Evolutionary conservation across 2,113 vertebrate species (phyloP).

Genomic region (Bucco capensis): DNA sequence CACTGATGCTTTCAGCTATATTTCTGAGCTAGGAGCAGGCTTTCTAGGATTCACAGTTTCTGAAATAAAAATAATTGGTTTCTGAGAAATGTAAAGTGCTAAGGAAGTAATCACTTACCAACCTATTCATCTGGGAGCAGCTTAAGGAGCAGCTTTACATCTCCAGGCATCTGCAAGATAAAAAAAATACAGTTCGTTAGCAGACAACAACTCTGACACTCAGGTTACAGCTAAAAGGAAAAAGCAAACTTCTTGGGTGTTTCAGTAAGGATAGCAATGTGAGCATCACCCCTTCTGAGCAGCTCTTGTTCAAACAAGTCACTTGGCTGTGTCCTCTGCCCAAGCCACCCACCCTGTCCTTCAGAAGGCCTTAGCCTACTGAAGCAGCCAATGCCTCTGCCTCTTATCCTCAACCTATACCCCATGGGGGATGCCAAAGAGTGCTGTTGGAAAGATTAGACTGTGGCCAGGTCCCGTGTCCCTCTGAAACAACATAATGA

Average conservation of each 20-base stretch:
- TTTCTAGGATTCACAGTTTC: constrained; percentile 37
- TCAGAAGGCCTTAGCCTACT: background rate
- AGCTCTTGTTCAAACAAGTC: background rate
- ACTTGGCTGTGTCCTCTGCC: background rate
- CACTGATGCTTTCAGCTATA: constrained; percentile 19
- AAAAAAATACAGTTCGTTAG: constrained; percentile 12
- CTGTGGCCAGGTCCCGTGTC: background rate
- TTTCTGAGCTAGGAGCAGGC: background rate
- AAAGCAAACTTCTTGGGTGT: background rate
- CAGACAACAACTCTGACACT: background rate
- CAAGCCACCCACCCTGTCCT: background rate
- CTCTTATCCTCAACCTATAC: background rate
- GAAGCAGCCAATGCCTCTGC: background rate
- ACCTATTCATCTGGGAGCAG: constrained; percentile 4
- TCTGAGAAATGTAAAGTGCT: constrained; percentile 50
- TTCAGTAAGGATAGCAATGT: background rate
- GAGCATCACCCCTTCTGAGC: background rate
- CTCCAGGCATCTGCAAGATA: constrained; percentile 11
- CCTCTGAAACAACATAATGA: background rate
- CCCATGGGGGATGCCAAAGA: too few relatives aligned
- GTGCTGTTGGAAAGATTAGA: background rate
- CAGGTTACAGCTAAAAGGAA: background rate
- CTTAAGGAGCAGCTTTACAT: constrained; percentile 35
- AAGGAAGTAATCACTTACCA: constrained; percentile 42
- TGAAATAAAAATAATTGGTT: constrained; percentile 62